A percentile compares a stretch with the other conserved stretches of the same genome.
Conservation (phyloP, 2,797 vertebrate genomes). For the Spea hammondii region DNA sequence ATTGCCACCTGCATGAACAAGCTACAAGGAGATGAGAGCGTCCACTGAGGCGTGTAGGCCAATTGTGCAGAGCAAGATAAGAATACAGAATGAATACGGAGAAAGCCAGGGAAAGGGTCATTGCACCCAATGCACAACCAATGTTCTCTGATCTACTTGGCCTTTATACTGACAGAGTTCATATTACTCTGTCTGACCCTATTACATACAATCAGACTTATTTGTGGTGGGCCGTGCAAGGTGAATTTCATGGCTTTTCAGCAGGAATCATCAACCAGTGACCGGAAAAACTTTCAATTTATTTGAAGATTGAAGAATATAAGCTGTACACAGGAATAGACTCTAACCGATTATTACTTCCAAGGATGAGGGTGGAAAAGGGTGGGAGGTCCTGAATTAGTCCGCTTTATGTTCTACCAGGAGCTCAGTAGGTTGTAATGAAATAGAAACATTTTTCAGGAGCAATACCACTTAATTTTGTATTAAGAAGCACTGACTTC, state of each 20-base stretch:
- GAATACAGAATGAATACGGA: conserved; percentile 4
- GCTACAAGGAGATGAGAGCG: conserved; percentile 30
- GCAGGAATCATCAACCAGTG: conserved; percentile 1
- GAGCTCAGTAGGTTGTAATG: neutral
- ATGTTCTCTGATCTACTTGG: conserved; percentile 4
- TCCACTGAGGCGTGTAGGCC: conserved; percentile 20
- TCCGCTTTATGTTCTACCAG: neutral
- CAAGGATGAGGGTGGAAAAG: neutral
- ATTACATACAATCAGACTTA: conserved; percentile 24
- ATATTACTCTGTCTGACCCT: conserved; percentile 28
- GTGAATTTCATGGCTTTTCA: conserved; percentile 6
- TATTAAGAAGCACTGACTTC: neutral
- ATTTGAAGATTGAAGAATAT: conserved; percentile 2
- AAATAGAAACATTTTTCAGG: neutral
- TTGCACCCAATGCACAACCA: neutral
- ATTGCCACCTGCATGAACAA: conserved; percentile 10
- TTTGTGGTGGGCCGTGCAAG: conserved; percentile 14
- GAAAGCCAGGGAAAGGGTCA: conserved; percentile 1
- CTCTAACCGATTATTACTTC: neutral
- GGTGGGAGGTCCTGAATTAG: neutral
- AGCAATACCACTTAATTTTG: neutral
- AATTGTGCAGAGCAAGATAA: neutral
- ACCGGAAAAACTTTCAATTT: conserved; percentile 16
- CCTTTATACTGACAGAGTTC: conserved; percentile 31
- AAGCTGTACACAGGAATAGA: neutral